phyloP scores from a whole-genome alignment of 2,888 invertebrate genomes.

The Noctua janthina region DNA sequence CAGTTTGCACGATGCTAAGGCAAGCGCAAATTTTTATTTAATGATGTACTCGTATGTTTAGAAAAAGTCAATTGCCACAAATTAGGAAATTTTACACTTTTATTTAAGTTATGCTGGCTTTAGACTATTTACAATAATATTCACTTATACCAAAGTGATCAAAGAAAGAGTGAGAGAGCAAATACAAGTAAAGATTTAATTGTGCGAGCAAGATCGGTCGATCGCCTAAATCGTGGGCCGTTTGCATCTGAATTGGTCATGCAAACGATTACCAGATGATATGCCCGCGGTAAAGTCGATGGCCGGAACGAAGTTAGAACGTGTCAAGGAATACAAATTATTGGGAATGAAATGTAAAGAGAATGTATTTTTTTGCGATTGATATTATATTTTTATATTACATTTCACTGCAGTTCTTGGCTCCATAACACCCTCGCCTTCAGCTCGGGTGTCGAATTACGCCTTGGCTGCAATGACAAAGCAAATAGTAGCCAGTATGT shows the following conservation, averaged over 20 bases:
- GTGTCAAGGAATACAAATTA: not conserved
- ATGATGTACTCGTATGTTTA: not conserved
- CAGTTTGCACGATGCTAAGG: not conserved
- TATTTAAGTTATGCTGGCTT: slow-evolving; percentile 10
- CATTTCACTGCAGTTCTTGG: not conserved
- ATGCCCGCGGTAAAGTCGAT: slow-evolving; percentile 16
- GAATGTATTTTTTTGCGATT: not conserved
- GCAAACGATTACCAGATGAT: slow-evolving; percentile 20
- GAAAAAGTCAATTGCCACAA: slow-evolving; percentile 38
- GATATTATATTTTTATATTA: not conserved
- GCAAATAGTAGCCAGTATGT: not conserved
- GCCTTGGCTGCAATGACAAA: not conserved
- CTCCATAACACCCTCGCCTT: not conserved
- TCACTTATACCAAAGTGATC: not conserved
- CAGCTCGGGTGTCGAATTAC: not conserved
- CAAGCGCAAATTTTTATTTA: slow-evolving; percentile 8
- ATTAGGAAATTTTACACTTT: slow-evolving; percentile 35
- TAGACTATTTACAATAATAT: not conserved
- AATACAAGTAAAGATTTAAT: slow-evolving; percentile 4
- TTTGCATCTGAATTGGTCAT: slow-evolving; percentile 32
- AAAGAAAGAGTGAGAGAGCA: slow-evolving; percentile 13
- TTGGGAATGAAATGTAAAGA: not conserved
- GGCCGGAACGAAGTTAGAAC: slow-evolving; percentile 4
- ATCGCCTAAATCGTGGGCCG: slow-evolving; percentile 26
- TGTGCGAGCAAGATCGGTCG: slow-evolving; percentile 44